Conservation (phyloP, 1,140 invertebrate species). For the Hesperophylax magnus region DNA sequence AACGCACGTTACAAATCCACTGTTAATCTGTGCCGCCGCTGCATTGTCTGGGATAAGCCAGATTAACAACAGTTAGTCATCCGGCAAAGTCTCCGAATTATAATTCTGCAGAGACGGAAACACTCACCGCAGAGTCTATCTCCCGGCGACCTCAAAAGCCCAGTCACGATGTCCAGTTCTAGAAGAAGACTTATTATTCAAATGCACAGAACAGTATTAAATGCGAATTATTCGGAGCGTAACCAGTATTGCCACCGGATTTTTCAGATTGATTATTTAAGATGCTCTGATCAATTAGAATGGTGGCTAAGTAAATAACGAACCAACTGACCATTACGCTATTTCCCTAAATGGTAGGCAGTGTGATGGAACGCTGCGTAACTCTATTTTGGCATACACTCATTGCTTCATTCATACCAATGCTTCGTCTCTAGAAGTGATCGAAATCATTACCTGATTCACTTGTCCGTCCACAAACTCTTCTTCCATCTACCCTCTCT, state of each 20-base stretch:
- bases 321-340: neutral
- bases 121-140: constrained; percentile 6
- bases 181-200: neutral
- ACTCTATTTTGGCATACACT: neutral
- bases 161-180: constrained; percentile 8
- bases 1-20: constrained; percentile 12
- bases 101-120: constrained; percentile 7
- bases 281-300: neutral
- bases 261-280: neutral
- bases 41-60: constrained; percentile 6
- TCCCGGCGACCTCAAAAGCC: constrained; percentile 19
- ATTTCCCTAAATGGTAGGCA: neutral
- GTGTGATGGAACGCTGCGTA: neutral
- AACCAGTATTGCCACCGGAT: neutral
- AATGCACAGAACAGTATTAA: neutral
- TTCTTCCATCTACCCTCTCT: no score
- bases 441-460: no score
- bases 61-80: constrained; percentile 18
- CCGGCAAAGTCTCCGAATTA: constrained; percentile 1
- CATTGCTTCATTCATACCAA: no score
- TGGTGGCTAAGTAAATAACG: neutral
- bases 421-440: no score
- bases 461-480: no score
- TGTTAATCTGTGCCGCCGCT: neutral
- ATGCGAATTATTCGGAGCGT: neutral